These are phyloP conservation scores for Spheniscus mendiculus DNA, from an alignment of 2,113 vertebrate genomes.

Conservation along the genomic window DNA sequence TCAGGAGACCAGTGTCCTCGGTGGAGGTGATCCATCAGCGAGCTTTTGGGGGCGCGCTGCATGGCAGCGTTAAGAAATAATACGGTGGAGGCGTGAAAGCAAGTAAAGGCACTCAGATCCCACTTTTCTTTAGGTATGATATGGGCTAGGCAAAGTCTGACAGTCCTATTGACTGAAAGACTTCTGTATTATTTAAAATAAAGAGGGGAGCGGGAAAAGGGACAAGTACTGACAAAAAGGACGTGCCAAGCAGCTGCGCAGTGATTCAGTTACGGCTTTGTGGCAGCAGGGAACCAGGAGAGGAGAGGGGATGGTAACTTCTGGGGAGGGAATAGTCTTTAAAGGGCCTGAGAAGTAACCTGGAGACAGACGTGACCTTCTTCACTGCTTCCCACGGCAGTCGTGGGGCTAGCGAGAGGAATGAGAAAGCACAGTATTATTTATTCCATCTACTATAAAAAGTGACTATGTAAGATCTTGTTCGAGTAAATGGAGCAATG, in stretches of 20 bases:
- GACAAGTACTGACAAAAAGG: background rate
- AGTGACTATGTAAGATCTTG: background rate
- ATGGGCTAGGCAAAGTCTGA: background rate
- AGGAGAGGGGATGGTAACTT: background rate
- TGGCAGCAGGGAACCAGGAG: background rate
- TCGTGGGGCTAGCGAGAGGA: rapidly evolving
- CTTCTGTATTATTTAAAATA: background rate
- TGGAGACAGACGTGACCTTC: background rate
- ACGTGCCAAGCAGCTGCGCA: background rate
- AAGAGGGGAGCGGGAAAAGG: background rate
- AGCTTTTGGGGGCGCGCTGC: background rate
- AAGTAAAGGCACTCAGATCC: background rate
- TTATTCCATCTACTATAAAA: background rate
- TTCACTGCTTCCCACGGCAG: background rate
- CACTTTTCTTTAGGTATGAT: background rate
- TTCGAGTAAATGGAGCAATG: background rate
- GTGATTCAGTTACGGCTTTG: background rate
- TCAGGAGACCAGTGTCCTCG: rapidly evolving
- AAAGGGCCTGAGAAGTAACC: background rate
- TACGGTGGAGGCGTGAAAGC: background rate
- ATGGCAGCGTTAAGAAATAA: background rate
- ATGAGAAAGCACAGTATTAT: background rate
- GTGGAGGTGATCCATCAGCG: background rate
- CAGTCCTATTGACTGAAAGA: background rate
- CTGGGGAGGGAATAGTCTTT: background rate